phyloP scores from a whole-genome alignment of 2,888 invertebrate species.

The Ennomos quercinarius region DNA sequence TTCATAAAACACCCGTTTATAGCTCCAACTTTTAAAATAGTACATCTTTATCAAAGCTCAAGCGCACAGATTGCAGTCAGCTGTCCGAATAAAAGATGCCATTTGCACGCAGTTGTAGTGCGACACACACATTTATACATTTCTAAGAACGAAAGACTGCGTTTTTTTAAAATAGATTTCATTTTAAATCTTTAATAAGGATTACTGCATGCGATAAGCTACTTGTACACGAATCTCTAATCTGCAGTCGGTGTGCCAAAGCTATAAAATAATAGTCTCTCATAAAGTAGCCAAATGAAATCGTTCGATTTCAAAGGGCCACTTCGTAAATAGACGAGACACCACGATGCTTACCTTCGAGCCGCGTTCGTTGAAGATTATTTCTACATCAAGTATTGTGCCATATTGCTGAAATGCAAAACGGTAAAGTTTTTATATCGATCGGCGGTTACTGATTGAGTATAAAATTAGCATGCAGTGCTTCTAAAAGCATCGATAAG shows the following conservation, averaged over 20 bases:
- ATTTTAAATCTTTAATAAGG: neutral
- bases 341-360: slow-evolving; percentile 95
- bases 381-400: slow-evolving; percentile 99
- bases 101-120: slow-evolving; percentile 1
- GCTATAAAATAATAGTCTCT: slow-evolving; percentile 38
- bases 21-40: slow-evolving; percentile 23
- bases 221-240: slow-evolving; percentile 21
- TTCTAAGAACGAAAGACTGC: neutral
- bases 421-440: slow-evolving; percentile 57
- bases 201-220: slow-evolving; percentile 9
- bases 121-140: neutral
- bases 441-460: slow-evolving; percentile 34
- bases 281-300: slow-evolving; percentile 65
- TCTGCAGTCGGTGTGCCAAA: slow-evolving; percentile 33
- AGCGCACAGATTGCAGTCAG: slow-evolving; percentile 27
- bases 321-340: slow-evolving; percentile 50
- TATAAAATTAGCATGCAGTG: slow-evolving; percentile 53
- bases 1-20: slow-evolving; percentile 19
- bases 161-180: neutral
- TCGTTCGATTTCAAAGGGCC: slow-evolving; percentile 71
- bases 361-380: slow-evolving; percentile 99
- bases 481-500: slow-evolving; percentile 35
- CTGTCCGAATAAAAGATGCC: slow-evolving; percentile 3
- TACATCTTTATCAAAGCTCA: slow-evolving; percentile 14
- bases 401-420: slow-evolving; percentile 97